Evolutionary conservation across 92 coral and sea anemone genomes (phyloP).

Genomic region (Plumapathes pennacea): DNA sequence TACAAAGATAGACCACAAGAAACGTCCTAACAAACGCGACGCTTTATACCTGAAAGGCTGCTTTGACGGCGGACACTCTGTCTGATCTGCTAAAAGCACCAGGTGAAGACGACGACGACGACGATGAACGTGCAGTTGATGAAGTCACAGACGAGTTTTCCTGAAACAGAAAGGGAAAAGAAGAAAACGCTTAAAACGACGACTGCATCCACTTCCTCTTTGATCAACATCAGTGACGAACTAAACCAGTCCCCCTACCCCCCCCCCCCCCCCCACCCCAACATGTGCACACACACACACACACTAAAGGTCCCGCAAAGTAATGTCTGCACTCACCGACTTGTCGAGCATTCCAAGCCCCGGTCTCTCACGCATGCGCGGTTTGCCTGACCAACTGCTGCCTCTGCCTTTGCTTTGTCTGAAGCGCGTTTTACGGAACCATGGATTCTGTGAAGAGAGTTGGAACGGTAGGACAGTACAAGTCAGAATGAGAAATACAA

Average conservation of each 20-base stretch:
- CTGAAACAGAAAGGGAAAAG: too few species aligned
- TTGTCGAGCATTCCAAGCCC: slow-evolving; percentile 87
- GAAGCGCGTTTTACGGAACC: slow-evolving; percentile 96
- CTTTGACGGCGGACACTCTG: slow-evolving; percentile 86
- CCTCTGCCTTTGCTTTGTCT: slow-evolving; percentile 85
- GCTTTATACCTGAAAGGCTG: slow-evolving; percentile 76
- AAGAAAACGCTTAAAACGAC: slow-evolving; percentile 1
- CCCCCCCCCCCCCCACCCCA: too few species aligned
- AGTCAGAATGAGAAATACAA: too few species aligned
- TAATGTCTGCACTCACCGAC: slow-evolving; percentile 21
- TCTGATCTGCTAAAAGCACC: slow-evolving; percentile 69
- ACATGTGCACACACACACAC: too few species aligned
- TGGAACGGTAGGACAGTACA: too few species aligned
- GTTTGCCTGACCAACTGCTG: slow-evolving; percentile 77
- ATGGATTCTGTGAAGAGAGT: slow-evolving; percentile 70
- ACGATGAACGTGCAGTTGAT: slow-evolving; percentile 49
- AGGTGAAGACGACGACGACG: slow-evolving; percentile 30
- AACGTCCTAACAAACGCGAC: neutral
- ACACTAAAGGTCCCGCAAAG: too few species aligned
- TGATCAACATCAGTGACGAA: neutral
- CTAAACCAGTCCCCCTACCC: neutral
- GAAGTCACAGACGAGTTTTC: slow-evolving; percentile 23
- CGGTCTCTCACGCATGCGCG: slow-evolving; percentile 96
- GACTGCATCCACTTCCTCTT: neutral
- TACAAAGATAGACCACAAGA: too few species aligned